phyloP scores from a whole-genome alignment of 2,888 invertebrate genomes.

The Lingula anatina region DNA sequence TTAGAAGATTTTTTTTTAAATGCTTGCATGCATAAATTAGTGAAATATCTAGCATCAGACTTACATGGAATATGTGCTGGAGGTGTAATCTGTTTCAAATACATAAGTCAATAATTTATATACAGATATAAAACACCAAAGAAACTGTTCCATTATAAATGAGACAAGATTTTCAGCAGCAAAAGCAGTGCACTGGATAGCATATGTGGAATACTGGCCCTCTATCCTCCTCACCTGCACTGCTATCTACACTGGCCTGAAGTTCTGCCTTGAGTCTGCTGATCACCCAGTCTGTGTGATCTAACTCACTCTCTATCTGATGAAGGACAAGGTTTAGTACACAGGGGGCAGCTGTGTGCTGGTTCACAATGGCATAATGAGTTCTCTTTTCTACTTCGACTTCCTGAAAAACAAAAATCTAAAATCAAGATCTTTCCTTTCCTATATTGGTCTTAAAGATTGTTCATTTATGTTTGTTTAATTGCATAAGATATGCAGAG shows the following conservation, averaged over 20 bases:
- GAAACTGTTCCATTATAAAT: too few species aligned
- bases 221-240: background rate
- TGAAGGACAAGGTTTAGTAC: constrained; percentile 26
- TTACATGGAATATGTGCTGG: too few species aligned
- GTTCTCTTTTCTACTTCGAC: constrained; percentile 33
- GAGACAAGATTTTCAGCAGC: too few species aligned
- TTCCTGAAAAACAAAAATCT: constrained; percentile 18
- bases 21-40: too few species aligned
- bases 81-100: too few species aligned
- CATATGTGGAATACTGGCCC: background rate
- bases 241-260: constrained; percentile 2
- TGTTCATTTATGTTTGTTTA: too few species aligned
- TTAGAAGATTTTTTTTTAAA: too few species aligned
- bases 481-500: too few species aligned
- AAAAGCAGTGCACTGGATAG: background rate
- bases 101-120: too few species aligned
- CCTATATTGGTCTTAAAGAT: too few species aligned
- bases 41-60: too few species aligned
- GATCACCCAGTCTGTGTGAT: constrained; percentile 47
- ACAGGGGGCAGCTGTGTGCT: constrained; percentile 28
- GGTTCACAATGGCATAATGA: constrained; percentile 29
- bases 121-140: too few species aligned
- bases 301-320: constrained; percentile 37
- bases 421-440: background rate
- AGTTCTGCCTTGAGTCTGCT: constrained; percentile 26